phyloP scores from a whole-genome alignment of 2,888 invertebrate genomes.

The Catocala fraxini region DNA sequence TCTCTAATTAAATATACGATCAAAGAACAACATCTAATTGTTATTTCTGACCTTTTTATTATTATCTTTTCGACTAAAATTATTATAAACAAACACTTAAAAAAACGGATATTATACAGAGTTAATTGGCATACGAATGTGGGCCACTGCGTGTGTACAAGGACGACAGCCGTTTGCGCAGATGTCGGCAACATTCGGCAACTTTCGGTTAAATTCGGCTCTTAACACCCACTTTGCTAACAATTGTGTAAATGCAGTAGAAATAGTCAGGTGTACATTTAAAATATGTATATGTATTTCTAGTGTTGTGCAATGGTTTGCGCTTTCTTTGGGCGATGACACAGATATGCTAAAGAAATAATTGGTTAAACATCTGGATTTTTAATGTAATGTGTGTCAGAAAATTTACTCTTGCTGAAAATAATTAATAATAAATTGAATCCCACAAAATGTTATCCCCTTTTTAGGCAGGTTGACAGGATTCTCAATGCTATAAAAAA shows the following conservation, averaged over 20 bases:
- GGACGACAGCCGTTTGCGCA: conserved; percentile 54
- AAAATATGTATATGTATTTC: conserved; percentile 16
- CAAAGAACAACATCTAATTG: too few relatives aligned
- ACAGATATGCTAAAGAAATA: too few relatives aligned
- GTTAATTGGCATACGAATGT: conserved; percentile 50
- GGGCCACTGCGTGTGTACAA: conserved; percentile 56
- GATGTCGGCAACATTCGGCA: conserved; percentile 35
- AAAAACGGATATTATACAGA: conserved; percentile 17
- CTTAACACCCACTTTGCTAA: conserved; percentile 5
- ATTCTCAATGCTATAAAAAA: too few relatives aligned
- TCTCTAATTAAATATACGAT: too few relatives aligned
- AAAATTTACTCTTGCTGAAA: too few relatives aligned
- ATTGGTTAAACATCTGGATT: too few relatives aligned
- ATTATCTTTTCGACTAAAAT: conserved; percentile 1
- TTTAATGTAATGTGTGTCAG: too few relatives aligned
- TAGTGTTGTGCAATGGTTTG: background rate
- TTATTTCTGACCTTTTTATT: background rate
- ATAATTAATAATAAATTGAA: too few relatives aligned
- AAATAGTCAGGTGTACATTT: conserved; percentile 13
- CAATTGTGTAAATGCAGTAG: conserved; percentile 27
- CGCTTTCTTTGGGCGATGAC: too few relatives aligned
- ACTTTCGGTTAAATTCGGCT: conserved; percentile 22
- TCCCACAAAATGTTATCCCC: too few relatives aligned
- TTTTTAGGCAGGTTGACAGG: too few relatives aligned
- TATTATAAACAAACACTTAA: conserved; percentile 9